phyloP scores from a whole-genome alignment of 2,113 vertebrate genomes.

The Pseudorasbora parva region DNA sequence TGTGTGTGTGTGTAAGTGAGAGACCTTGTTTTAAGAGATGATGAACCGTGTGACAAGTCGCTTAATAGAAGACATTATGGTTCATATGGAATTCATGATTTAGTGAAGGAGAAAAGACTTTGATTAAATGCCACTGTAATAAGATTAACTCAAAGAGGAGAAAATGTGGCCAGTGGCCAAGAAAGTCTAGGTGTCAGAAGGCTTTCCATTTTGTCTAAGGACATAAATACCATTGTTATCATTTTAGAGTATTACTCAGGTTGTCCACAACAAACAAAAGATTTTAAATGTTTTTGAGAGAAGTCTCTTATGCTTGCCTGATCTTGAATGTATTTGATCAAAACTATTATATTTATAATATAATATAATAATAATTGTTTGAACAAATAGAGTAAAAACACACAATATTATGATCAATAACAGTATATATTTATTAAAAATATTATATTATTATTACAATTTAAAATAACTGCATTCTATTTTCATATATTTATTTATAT shows the following conservation, averaged over 20 bases:
- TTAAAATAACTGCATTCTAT: not conserved
- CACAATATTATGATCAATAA: not conserved
- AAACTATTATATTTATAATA: not conserved
- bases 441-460: not conserved
- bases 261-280: not conserved
- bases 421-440: not conserved
- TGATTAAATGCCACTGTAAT: constrained; percentile 55
- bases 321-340: not conserved
- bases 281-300: not conserved
- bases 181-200: not conserved
- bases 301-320: not conserved
- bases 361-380: no score
- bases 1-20: not conserved
- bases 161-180: not conserved
- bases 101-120: constrained; percentile 51
- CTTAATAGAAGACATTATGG: constrained; percentile 56
- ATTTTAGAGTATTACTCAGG: not conserved
- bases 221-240: not conserved
- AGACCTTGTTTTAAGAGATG: constrained; percentile 48
- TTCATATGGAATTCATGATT: constrained; percentile 55
- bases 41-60: constrained; percentile 44
- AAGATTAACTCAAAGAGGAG: constrained; percentile 31
- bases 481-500: not conserved
- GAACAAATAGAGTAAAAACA: not conserved
- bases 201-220: not conserved